Evolutionary conservation across 2,113 vertebrate species (phyloP), one percentile per base, ranked within the genome.

Genomic region (Serilophus lunatus): DNA sequence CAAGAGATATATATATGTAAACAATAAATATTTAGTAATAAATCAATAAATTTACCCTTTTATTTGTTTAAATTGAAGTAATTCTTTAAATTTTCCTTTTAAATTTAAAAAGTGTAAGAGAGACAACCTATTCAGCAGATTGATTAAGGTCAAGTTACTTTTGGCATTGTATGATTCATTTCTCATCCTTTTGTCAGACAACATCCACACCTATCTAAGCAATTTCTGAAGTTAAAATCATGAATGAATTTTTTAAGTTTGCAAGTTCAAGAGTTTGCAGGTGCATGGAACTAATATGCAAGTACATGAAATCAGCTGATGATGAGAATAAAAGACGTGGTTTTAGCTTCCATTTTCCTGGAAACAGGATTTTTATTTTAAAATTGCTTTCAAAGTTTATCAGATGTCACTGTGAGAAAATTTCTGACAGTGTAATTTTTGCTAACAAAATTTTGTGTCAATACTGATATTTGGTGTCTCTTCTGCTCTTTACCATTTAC

Each of bases 311-410:
- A 68, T 40, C n/a, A 66, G 5, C 10, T 54, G 51, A 54, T 18
- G 3, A n/a, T 42, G 4, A 9, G 28, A 29, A 51, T 61, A 82
- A 38, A 12, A 12, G 1, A 5, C 3, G 3, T 25, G 4, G 7
- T 9, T 69, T 72, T 50, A 44, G 9, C n/a, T 64, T 82, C 12
- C 24, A 13, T 64, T 93, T 82, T 70, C 24, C 20, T 45, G 25
- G 50, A 93, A 75, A 18, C 1, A n/a, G 5, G 9, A 12, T 3
- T 23, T 23, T 18, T 29, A 40, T 51, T 57, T 22, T 8, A 28
- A 24, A 53, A 24, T 40, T 78, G 1, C 5, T 57, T 90, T 70
- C 28, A 45, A 78, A 29, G 4, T 70, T 63, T 70, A 18, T 59
- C 68, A 78, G 12, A 19, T 9, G 0, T 9, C 9, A 84, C 26